Base-by-base conservation (phyloP, 2,797 vertebrate genomes). In the Semotilus atromaculatus region DNA sequence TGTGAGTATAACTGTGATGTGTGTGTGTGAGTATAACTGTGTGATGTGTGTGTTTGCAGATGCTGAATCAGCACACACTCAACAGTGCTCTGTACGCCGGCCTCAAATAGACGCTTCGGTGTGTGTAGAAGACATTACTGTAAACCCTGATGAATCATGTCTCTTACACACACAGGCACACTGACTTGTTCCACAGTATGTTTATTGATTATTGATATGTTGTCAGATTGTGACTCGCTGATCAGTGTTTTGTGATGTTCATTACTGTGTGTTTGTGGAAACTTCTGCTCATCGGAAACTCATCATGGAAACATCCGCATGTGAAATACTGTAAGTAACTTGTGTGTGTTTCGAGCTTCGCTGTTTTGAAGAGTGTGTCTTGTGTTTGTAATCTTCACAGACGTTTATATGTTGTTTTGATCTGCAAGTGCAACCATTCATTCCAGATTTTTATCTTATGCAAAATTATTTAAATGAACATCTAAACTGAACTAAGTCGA, bases 1-100 rank as follows among this genome's bases (percentile, higher is more conserved):
- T 31, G 31, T 31, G 31, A 31, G 31, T 31, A 31, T 31, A 31
- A 31, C 31, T 31, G 31, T 31, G 31, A 31, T 3, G 31, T 31
- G 31, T 31, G 31, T 60, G 11, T 43, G 29, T 53, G 31, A 31
- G 31, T 58, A 9, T 60, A 29, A 62, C 3, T 7, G 14, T 60
- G n/a, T 64, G 14, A 11, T 64, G 7, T 53, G 29, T 60, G 11
- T 43, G 29, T 53, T 88, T 68, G 18, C 85, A 90, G 89, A 2
- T 4, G 1, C 85, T 90, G 23, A 89, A 84, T 14, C 73, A 16
- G 0, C 62, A 43, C 31, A 87, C 71, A 0, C 86, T 83, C 45
- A 55, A 5, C 29, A 80, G 14, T 19, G 83, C 80, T 7, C 2
- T 87, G 18, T 90, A 90, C 21, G 58, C 88, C 11, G 64, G 51